Evolutionary conservation across 2,797 vertebrate species (phyloP).

Genomic region (Squalus acanthias): DNA sequence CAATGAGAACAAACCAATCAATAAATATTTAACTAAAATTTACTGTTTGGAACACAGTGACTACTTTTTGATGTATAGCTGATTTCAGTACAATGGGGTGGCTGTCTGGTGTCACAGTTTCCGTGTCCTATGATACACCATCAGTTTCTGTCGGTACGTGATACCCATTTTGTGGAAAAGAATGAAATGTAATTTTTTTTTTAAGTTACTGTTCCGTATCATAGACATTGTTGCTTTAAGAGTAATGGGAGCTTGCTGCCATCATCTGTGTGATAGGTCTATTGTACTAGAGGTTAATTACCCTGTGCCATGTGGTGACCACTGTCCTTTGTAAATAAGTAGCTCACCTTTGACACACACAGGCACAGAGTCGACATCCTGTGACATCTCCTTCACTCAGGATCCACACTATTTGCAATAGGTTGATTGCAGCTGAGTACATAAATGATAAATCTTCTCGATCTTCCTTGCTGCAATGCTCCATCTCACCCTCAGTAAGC

Average conservation of each 20-base stretch:
- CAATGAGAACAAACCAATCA: neutral
- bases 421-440: neutral
- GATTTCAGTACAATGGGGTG: neutral
- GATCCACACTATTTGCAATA: neutral
- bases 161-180: neutral
- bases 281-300: neutral
- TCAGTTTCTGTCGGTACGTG: neutral
- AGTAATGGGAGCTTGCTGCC: neutral
- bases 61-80: neutral
- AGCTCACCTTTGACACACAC: neutral
- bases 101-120: neutral
- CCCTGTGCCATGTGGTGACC: neutral
- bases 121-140: neutral
- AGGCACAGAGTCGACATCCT: neutral
- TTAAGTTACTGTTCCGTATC: neutral
- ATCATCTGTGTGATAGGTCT: neutral
- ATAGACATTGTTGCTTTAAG: neutral
- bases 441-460: neutral
- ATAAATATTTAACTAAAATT: neutral
- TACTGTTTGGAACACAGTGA: neutral
- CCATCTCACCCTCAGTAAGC: too few species aligned
- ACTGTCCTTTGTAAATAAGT: neutral
- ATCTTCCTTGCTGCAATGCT: too few species aligned
- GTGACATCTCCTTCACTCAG: neutral
- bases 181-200: neutral